Base-by-base conservation (phyloP, 2,888 invertebrate genomes). In the Andricus curvator region DNA sequence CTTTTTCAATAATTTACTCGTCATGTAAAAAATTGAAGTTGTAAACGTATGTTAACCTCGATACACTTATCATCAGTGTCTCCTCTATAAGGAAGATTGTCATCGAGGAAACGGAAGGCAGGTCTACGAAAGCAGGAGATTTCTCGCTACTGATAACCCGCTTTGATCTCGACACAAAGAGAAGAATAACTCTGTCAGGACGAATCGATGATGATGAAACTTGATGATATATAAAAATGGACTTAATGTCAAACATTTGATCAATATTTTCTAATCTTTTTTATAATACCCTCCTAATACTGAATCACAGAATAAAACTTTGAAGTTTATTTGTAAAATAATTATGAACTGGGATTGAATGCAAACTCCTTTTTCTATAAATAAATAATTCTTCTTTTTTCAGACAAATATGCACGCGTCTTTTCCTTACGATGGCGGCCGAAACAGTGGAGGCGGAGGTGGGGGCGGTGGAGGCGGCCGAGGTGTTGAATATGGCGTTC, bases 371-470 rank as follows among this genome's bases (percentile, higher is more conserved):
- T 60, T 60, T 29, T 29, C 29, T 64, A 48, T 48, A 6, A 64
- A 64, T 29, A 29, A 2, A 64, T 11, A 0, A 17, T n/a, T 37
- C 6, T 37, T 56, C 79, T 76, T 82, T 78, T 91, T 92, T 78
- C 91, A 93, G 93, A 93, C 93, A 86, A 93, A 93, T 85, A 93
- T 93, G 93, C 93, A 94, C 89, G 92, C 93, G 81, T 93, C 93
- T 81, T 93, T 93, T 89, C 93, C 93, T 25, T 94, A 94, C 88
- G 93, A 94, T 86, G 91, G 92, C 83, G 92, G 93, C 80, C 91
- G 93, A 76, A 92, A 92, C 80, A 90, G 91, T 77, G 93, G 93
- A 9, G 92, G 91, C 37, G 89, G 92, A 15, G 90, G 91, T 29
- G 88, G 92, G n/a, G 89, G 91, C 33, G 88, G 89, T 33, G 88